These are phyloP conservation scores for Geophilus truncorum DNA, from an alignment of 2,888 invertebrate species.

Conservation along the genomic window DNA sequence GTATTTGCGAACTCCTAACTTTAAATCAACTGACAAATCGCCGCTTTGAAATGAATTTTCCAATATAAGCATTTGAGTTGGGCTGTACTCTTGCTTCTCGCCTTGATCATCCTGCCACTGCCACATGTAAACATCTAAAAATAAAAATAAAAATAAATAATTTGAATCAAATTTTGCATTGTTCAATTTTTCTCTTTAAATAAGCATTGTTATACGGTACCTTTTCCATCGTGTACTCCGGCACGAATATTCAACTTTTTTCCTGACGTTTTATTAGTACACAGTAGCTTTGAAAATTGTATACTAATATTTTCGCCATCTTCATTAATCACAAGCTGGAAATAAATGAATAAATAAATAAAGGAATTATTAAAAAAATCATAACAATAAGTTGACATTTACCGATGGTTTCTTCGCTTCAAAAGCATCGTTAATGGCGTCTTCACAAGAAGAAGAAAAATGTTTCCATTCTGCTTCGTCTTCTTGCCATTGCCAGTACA, in stretches of 20 bases:
- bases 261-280: not conserved
- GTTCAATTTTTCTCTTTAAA: too few relatives aligned
- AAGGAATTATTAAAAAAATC: not conserved
- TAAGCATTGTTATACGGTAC: too few relatives aligned
- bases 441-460: not conserved
- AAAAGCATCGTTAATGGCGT: not conserved
- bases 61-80: not conserved
- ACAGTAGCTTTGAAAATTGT: not conserved
- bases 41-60: not conserved
- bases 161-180: too few relatives aligned
- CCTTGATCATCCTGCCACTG: constrained; percentile 5
- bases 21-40: not conserved
- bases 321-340: not conserved
- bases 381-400: not conserved
- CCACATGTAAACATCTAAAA: not conserved
- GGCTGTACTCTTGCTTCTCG: not conserved
- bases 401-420: not conserved
- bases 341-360: not conserved
- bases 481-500: not conserved
- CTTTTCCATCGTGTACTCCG: not conserved
- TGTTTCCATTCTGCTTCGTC: not conserved
- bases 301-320: not conserved
- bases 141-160: not conserved
- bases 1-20: not conserved
- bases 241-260: not conserved